Evolutionary conservation across 1,140 invertebrate species (phyloP), one percentile per base, ranked within the genome.

Genomic region (Drosophila sechellia): DNA sequence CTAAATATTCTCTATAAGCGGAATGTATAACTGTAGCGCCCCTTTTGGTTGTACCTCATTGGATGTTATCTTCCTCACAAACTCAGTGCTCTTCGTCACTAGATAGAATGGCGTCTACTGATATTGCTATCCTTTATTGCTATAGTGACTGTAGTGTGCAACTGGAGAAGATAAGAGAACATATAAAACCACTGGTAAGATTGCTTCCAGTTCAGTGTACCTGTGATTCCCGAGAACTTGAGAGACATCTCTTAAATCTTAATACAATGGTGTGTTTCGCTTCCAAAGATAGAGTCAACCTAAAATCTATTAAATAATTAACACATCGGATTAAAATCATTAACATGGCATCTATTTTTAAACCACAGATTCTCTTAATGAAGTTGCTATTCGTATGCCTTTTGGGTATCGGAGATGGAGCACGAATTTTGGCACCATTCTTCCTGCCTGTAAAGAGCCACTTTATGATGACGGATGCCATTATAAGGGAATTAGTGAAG

Each of bases 401-500:
- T 3, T 34, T 13, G 25, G 63, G 43, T 0, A 2, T 13, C 40
- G 55, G 53, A 4, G 12, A 46, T n/a, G 74, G 69, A n/a, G 60
- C 74, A 3, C 64, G 74, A 1, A 91, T 91, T 12, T 42, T 91
- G 34, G 90, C 90, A 0, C 58, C 81, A 3, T 91, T 84, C 43
- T 58, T 86, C 13, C 89, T 91, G 61, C 90, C 90, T 1, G 83
- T 69, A 12, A 85, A 72, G n/a, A 91, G 90, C 46, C 90, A 91
- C 34, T 91, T 80, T 1, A 90, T 81, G 79, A 90, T 91, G 75
- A 77, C 74, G 0, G 71, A 72, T 54, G 72, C 90, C 3, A 27
- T 91, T 12, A 77, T 91, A 12, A 66, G 58, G 22, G 86, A 90
- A 22, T 49, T 91, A 12, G 56, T 90, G 8, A 48, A 71, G 1